Conservation (phyloP, 2,797 vertebrate species). For the Cryptoprocta ferox region DNA sequence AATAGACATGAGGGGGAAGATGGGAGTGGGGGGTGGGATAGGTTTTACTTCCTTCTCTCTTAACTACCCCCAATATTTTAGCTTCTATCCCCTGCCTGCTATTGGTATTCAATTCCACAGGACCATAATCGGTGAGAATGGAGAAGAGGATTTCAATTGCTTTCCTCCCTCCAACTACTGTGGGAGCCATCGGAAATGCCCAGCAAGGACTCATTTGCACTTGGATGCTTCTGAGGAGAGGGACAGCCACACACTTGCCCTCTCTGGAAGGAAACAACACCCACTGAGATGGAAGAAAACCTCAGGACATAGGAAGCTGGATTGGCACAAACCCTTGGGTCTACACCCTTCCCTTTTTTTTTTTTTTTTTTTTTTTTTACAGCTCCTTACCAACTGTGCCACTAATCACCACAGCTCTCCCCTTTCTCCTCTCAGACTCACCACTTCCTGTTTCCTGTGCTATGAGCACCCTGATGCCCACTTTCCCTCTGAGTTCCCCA, state of each 20-base stretch:
- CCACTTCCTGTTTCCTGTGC: conserved; percentile 15
- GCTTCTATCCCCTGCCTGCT: not conserved
- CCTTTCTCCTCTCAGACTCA: not conserved
- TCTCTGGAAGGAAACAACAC: not conserved
- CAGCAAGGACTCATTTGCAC: not conserved
- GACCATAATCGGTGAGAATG: not conserved
- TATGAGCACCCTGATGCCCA: not conserved
- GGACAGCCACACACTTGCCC: not conserved
- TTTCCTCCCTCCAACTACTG: not conserved
- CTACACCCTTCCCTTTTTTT: not conserved
- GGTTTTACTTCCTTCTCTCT: not conserved
- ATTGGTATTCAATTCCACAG: not conserved
- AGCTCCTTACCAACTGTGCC: not conserved
- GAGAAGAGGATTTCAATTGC: not conserved
- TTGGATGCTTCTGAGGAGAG: not conserved
- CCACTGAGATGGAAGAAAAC: not conserved
- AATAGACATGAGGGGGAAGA: not conserved
- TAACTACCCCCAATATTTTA: not conserved
- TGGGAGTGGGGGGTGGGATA: rapidly evolving
- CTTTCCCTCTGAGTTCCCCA: not conserved
- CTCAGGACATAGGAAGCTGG: not conserved
- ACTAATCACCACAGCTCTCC: not conserved
- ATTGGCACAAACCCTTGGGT: not conserved
- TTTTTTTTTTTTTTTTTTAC: not conserved
- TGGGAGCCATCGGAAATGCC: not conserved